These are phyloP conservation scores for Eupsilia transversa DNA, from an alignment of 2,888 invertebrate genomes.

Conservation along the genomic window DNA sequence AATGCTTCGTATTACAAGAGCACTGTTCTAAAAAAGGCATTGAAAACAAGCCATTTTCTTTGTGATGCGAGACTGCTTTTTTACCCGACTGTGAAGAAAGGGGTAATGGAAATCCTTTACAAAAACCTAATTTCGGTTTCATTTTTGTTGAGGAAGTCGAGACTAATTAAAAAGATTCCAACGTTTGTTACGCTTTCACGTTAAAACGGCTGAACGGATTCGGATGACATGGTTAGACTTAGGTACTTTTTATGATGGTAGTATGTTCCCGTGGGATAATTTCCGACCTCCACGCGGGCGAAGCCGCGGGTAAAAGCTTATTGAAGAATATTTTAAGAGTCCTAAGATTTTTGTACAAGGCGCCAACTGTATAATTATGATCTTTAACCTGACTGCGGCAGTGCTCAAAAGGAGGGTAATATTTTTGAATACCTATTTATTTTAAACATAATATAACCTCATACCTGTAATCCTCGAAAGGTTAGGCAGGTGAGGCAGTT, in stretches of 20 bases:
- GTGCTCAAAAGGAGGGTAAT: neutral
- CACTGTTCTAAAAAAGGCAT: neutral
- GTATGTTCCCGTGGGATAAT: too few relatives aligned
- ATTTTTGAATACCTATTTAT: neutral
- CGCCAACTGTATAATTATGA: too few relatives aligned
- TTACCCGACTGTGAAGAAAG: neutral
- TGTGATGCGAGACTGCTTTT: neutral
- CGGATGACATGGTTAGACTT: too few relatives aligned
- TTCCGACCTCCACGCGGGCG: too few relatives aligned
- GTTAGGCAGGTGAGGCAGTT: neutral
- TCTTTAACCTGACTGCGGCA: neutral
- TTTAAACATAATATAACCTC: neutral
- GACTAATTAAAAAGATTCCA: neutral
- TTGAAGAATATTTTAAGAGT: neutral
- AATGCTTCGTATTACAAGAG: constrained; percentile 15
- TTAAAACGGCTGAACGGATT: too few relatives aligned
- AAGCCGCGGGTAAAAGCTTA: too few relatives aligned
- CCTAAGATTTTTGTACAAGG: neutral
- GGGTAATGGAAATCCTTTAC: neutral
- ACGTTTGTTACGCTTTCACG: too few relatives aligned
- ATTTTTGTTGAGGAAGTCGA: neutral
- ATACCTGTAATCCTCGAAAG: neutral
- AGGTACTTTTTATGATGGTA: too few relatives aligned
- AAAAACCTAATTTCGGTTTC: neutral
- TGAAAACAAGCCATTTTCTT: neutral